These are phyloP conservation scores for Zapus hudsonius DNA, from an alignment of 2,113 vertebrate genomes.

Conservation along the genomic window DNA sequence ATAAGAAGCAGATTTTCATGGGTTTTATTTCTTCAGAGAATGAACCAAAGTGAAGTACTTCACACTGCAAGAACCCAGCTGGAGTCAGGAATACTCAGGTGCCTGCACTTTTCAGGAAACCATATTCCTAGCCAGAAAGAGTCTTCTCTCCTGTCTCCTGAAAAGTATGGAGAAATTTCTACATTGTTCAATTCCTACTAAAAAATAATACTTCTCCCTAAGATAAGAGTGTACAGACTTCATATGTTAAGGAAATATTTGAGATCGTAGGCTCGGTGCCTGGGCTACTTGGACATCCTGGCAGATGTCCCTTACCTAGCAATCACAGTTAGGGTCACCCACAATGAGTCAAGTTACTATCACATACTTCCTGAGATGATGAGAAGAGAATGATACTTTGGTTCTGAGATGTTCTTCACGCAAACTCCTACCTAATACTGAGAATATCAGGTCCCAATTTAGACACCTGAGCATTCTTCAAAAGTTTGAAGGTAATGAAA, in stretches of 20 bases:
- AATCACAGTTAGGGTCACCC: not conserved
- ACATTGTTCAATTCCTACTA: not conserved
- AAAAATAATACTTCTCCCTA: not conserved
- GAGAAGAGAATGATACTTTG: not conserved
- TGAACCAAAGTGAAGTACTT: not conserved
- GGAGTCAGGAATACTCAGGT: not conserved
- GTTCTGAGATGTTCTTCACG: not conserved
- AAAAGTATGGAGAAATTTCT: conserved; percentile 1
- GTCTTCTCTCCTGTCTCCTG: not conserved
- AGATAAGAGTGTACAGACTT: not conserved
- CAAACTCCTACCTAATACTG: not conserved
- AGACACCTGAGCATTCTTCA: not conserved
- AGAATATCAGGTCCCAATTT: not conserved
- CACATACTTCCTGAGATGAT: not conserved
- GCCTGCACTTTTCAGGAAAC: not conserved
- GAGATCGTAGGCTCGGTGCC: not conserved
- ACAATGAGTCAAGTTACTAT: not conserved
- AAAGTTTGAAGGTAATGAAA: not conserved
- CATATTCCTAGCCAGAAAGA: not conserved
- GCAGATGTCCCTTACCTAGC: not conserved
- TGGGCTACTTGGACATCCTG: not conserved
- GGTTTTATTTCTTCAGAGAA: not conserved
- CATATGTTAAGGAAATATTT: not conserved
- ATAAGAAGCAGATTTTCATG: not conserved
- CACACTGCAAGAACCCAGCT: not conserved